Percentiles rank a stretch among this genome's conserved stretches.
These are phyloP conservation scores for Oxytorus armatus DNA, from an alignment of 2,888 invertebrate species.

Conservation along the genomic window DNA sequence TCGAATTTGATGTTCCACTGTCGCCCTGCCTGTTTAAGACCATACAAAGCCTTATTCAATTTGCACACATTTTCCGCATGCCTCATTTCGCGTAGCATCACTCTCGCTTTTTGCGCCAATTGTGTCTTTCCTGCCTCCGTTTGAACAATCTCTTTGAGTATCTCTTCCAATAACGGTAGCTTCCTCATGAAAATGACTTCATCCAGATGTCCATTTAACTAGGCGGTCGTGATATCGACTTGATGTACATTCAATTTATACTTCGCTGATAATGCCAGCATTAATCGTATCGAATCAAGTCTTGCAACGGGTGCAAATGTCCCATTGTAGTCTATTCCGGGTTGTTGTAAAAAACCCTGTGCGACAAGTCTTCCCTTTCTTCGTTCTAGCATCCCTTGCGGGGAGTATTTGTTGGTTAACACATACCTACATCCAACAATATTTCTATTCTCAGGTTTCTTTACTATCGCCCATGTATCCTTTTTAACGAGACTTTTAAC, in stretches of 20 bases:
- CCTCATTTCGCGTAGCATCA: slow-evolving; percentile 45
- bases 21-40: slow-evolving; percentile 34
- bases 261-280: background rate
- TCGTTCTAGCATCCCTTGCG: background rate
- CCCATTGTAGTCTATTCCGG: background rate
- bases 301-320: background rate
- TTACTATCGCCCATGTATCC: slow-evolving; percentile 42
- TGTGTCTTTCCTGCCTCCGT: background rate
- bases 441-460: background rate
- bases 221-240: slow-evolving; percentile 56
- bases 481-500: slow-evolving; percentile 46
- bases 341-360: background rate
- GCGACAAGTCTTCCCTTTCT: background rate
- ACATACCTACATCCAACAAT: slow-evolving; percentile 35
- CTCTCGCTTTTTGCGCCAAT: slow-evolving; percentile 7
- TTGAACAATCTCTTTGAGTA: background rate
- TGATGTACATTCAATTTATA: slow-evolving; percentile 33
- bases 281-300: background rate
- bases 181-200: slow-evolving; percentile 52
- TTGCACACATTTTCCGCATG: background rate
- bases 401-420: slow-evolving; percentile 12
- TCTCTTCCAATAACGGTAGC: slow-evolving; percentile 43
- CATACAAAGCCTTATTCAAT: slow-evolving; percentile 25
- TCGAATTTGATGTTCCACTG: slow-evolving; percentile 41
- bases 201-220: slow-evolving; percentile 50